Evolutionary conservation across 2,797 vertebrate species (phyloP), one percentile per base, ranked within the genome.

Genomic region (Prunella strophiata): DNA sequence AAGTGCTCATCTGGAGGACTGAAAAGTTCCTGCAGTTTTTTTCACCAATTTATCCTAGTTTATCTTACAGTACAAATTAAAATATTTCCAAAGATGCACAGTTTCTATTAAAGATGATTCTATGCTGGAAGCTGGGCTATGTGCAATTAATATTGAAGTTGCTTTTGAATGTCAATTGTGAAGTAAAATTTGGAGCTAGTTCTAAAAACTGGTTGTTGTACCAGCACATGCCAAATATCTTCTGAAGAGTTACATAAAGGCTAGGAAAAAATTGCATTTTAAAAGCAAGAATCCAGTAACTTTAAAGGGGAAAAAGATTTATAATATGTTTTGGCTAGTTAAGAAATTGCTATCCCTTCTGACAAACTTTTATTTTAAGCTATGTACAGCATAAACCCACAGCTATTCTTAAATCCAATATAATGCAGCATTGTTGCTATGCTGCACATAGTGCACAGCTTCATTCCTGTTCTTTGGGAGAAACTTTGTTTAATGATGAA

Each of bases 401-500:
- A 70, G 63, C n/a, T 62, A 55, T 77, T 91, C 40, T 71, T 38
- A 89, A 77, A 75, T 27, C 29, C 10, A 40, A 5, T 26, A 42
- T 62, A 88, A 79, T 51, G 25, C 42, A 82, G 40, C 58, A 47
- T 68, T 85, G 48, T 85, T 92, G 86, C 50, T 80, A 50, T 55
- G 43, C 57, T 88, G 70, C 45, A 93, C 59, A 23, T 26, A 62
- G 34, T 32, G 85, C 72, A 45, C 58, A 74, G 38, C 12, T 91
- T 97, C 67, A 82, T 77, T 77, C 42, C 30, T 88, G 52, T 93
- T 40, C 79, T 91, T 91, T 34, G 77, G 79, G 62, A 96, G 80
- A 59, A 93, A 93, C 80, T 88, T 78, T 21, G 9, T 77, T 65
- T 87, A 71, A 91, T 75, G 66, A 93, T 76, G 70, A 88, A 82